Conservation (phyloP, 2,113 vertebrate species). For the Turdus rufiventris region DNA sequence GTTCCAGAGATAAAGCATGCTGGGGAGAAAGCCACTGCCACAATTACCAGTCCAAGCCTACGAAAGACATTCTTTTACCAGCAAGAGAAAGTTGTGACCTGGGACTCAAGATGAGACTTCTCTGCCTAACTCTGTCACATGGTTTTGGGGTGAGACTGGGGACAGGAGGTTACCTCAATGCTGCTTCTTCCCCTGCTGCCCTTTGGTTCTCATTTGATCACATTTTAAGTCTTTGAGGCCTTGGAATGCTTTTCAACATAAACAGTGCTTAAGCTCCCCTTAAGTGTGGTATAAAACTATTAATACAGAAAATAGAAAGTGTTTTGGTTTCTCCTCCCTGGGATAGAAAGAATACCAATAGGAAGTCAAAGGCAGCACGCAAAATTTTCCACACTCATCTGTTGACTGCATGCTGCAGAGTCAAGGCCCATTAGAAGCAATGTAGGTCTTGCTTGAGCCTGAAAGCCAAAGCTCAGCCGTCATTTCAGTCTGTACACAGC, state of each 20-base stretch:
- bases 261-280: not conserved
- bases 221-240: not conserved
- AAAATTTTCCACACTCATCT: not conserved
- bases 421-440: not conserved
- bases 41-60: not conserved
- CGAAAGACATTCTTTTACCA: not conserved
- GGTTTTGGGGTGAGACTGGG: not conserved
- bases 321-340: not conserved
- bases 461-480: not conserved
- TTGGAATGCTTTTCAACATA: not conserved
- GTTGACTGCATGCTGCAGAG: not conserved
- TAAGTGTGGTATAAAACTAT: not conserved
- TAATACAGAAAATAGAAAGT: not conserved
- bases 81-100: not conserved
- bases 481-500: not conserved
- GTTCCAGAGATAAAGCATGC: not conserved
- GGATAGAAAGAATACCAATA: not conserved
- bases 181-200: not conserved
- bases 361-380: not conserved
- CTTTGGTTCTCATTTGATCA: not conserved
- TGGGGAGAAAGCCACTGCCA: not conserved
- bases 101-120: not conserved
- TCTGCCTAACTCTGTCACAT: accelerated
- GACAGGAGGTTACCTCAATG: not conserved
- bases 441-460: not conserved